These are phyloP conservation scores for Papilio elwesi DNA, from an alignment of 2,888 invertebrate species.

Conservation along the genomic window DNA sequence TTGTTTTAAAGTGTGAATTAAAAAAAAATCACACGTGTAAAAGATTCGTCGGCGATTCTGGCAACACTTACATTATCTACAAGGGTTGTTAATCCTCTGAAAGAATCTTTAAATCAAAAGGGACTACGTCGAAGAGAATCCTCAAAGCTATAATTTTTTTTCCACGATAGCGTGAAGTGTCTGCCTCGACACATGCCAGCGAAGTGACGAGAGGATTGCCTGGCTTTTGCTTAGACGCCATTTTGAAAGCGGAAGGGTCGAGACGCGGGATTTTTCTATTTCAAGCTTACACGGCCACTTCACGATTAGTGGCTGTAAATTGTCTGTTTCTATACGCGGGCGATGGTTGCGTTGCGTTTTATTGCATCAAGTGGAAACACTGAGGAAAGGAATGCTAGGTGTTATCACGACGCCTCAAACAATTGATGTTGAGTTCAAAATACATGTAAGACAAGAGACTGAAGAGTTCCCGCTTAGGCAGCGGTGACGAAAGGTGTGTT, in stretches of 20 bases:
- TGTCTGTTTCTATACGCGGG: slow-evolving; percentile 40
- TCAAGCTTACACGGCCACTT: slow-evolving; percentile 52
- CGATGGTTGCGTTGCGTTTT: slow-evolving; percentile 40
- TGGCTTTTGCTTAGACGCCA: slow-evolving; percentile 60
- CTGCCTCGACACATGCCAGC: slow-evolving; percentile 60
- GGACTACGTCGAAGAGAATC: slow-evolving; percentile 27
- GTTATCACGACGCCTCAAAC: slow-evolving; percentile 17
- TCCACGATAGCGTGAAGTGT: slow-evolving; percentile 54
- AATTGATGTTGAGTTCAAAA: background rate
- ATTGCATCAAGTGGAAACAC: slow-evolving; percentile 39
- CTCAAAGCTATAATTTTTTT: slow-evolving; percentile 41
- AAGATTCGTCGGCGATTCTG: background rate
- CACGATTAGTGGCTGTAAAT: slow-evolving; percentile 50
- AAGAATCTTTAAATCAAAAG: slow-evolving; percentile 31
- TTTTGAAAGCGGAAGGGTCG: slow-evolving; percentile 64
- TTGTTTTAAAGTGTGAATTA: background rate
- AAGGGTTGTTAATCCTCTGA: slow-evolving; percentile 27
- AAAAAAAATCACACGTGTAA: background rate
- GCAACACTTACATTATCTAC: slow-evolving; percentile 1
- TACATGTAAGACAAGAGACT: slow-evolving; percentile 6
- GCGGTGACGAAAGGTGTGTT: background rate
- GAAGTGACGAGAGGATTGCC: slow-evolving; percentile 58
- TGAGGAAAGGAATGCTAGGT: slow-evolving; percentile 19
- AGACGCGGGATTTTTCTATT: slow-evolving; percentile 55
- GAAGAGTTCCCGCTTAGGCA: background rate